phyloP scores from a whole-genome alignment of 1,140 invertebrate genomes.

The Heterodera schachtii region DNA sequence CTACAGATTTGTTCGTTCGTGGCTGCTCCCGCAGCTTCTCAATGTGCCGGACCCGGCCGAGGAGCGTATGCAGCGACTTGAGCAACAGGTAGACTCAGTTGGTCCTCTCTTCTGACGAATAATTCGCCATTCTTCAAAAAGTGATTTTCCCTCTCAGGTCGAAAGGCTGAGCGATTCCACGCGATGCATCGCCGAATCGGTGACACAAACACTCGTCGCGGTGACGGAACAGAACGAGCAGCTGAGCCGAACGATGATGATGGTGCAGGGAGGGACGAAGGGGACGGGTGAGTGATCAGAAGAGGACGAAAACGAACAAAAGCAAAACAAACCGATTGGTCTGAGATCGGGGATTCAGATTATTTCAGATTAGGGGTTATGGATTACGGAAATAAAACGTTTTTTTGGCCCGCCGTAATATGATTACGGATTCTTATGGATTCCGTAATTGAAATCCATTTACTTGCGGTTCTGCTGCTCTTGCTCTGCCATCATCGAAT shows the following conservation, averaged over 20 bases:
- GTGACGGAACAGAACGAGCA: slow-evolving; percentile 55
- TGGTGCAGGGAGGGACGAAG: slow-evolving; percentile 20
- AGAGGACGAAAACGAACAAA: background rate
- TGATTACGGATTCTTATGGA: too few species aligned
- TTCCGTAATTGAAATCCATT: too few species aligned
- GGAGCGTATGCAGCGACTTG: slow-evolving; percentile 30
- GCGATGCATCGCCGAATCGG: slow-evolving; percentile 59
- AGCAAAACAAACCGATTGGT: too few species aligned
- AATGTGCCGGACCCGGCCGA: slow-evolving; percentile 53
- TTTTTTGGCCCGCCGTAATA: too few species aligned
- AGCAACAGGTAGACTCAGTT: slow-evolving; percentile 30
- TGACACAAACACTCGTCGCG: slow-evolving; percentile 51
- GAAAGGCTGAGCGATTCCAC: slow-evolving; percentile 34
- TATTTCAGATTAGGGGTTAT: too few species aligned
- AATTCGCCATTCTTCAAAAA: too few species aligned
- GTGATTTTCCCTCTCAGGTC: slow-evolving; percentile 17
- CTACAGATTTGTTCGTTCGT: slow-evolving; percentile 52
- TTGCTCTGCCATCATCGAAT: background rate
- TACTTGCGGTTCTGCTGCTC: too few species aligned
- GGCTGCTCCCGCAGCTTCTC: slow-evolving; percentile 55
- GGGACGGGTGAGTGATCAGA: too few species aligned
- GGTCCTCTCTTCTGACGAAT: too few species aligned
- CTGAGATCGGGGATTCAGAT: too few species aligned
- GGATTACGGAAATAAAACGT: too few species aligned
- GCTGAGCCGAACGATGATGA: slow-evolving; percentile 48